Evolutionary conservation across 2,888 invertebrate genomes (phyloP).

Genomic region (Drosophila neutralis): DNA sequence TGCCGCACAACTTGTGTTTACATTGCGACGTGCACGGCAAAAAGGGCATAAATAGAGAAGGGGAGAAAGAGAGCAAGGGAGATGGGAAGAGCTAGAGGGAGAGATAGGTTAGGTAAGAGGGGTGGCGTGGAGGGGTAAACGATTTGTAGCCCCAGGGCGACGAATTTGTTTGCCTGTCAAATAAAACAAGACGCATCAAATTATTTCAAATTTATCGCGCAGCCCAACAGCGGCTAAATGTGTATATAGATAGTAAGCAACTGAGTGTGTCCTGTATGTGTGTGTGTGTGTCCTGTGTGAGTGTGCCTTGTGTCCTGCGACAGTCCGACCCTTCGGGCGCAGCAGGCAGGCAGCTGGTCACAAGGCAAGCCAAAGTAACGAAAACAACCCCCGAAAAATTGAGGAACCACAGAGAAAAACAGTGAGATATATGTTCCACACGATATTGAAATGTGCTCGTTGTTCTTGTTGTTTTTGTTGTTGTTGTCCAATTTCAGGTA

Average conservation of each 20-base stretch:
- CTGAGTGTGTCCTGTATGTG: not conserved
- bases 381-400: constrained; percentile 49
- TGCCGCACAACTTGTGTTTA: constrained; percentile 70
- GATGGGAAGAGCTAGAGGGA: not conserved
- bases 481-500: constrained; percentile 38
- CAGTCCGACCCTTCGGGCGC: constrained; percentile 36
- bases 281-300: constrained; percentile 9
- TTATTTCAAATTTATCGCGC: constrained; percentile 78
- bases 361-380: constrained; percentile 4
- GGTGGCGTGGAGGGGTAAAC: not conserved
- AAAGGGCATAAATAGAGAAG: not conserved
- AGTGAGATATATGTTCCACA: not conserved
- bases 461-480: not conserved
- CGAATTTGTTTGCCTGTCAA: constrained; percentile 76
- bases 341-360: constrained; percentile 39
- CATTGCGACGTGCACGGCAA: constrained; percentile 38
- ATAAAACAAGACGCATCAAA: constrained; percentile 79
- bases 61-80: not conserved
- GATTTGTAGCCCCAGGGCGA: constrained; percentile 64
- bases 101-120: not conserved
- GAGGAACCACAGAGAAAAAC: constrained; percentile 14
- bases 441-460: constrained; percentile 38
- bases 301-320: constrained; percentile 33
- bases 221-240: constrained; percentile 37
- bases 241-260: constrained; percentile 25